A percentile compares a stretch with the other conserved stretches of the same genome.
phyloP scores from a whole-genome alignment of 2,113 vertebrate genomes.

The Agapornis roseicollis region DNA sequence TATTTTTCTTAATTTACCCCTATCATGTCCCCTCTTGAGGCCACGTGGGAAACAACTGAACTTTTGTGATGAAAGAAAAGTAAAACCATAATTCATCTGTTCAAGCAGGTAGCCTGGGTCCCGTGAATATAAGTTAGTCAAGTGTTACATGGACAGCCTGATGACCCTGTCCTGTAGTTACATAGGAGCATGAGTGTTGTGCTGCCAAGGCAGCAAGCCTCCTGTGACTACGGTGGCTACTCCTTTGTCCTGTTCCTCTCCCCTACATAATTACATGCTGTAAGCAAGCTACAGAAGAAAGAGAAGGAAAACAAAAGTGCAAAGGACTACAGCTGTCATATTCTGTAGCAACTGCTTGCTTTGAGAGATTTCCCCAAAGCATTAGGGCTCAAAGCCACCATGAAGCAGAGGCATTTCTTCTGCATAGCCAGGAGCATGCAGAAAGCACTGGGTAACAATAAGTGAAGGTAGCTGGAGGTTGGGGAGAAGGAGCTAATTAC shows the following conservation, averaged over 20 bases:
- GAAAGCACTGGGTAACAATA: not conserved
- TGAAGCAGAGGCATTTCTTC: not conserved
- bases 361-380: not conserved
- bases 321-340: not conserved
- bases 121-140: not conserved
- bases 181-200: not conserved
- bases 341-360: not conserved
- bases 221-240: not conserved
- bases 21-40: not conserved
- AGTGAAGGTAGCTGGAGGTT: not conserved
- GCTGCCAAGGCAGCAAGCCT: not conserved
- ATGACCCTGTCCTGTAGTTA: not conserved
- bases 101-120: not conserved
- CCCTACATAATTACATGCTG: not conserved
- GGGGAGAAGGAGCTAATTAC: not conserved
- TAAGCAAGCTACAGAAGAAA: not conserved
- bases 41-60: not conserved
- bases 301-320: not conserved
- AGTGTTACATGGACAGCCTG: not conserved
- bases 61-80: not conserved
- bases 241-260: not conserved
- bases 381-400: not conserved
- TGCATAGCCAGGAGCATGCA: not conserved
- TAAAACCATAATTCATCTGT: not conserved
- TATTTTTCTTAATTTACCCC: not conserved